Evolutionary conservation across 2,113 vertebrate genomes (phyloP).

Genomic region (Amblyornis subalaris): DNA sequence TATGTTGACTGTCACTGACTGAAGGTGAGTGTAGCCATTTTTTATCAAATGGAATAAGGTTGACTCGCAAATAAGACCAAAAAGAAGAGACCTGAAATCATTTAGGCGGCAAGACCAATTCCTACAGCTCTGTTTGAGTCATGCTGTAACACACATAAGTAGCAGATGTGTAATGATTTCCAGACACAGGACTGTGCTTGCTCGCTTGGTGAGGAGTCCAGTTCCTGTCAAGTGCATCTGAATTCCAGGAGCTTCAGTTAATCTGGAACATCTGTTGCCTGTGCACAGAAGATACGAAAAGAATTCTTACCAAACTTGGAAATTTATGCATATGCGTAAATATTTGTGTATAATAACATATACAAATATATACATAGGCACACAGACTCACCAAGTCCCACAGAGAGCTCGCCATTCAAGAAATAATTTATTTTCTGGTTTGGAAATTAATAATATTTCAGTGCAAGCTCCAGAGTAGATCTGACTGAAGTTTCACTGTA

Average conservation of each 20-base stretch:
- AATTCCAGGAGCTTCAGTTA: background rate
- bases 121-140: background rate
- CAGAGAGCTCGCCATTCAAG: background rate
- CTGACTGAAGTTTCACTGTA: background rate
- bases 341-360: background rate
- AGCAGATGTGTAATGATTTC: background rate
- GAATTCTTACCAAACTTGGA: background rate
- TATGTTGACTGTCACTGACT: background rate
- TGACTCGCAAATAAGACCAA: background rate
- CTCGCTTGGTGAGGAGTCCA: background rate
- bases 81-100: accelerated
- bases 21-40: background rate
- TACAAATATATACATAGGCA: background rate
- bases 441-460: background rate
- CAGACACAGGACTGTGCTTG: background rate
- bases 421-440: background rate
- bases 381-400: background rate
- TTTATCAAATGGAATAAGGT: background rate
- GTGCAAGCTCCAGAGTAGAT: background rate
- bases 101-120: background rate
- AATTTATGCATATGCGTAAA: background rate
- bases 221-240: background rate
- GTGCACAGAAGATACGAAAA: background rate
- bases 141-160: background rate
- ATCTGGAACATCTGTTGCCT: background rate